phyloP scores from a whole-genome alignment of 2,797 vertebrate species.

The Gouania willdenowi region DNA sequence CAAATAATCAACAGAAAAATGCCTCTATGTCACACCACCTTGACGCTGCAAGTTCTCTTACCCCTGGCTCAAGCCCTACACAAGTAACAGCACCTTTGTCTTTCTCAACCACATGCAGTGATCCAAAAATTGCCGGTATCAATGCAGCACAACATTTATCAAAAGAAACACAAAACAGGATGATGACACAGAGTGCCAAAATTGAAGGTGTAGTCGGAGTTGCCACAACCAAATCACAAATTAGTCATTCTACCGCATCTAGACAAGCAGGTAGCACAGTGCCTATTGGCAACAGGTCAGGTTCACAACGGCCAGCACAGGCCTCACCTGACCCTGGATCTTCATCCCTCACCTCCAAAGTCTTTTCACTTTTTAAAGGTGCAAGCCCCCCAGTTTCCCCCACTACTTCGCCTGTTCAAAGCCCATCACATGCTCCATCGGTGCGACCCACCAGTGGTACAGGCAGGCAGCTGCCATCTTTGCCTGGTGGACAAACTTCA shows the following conservation, averaged over 20 bases:
- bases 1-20: conserved; percentile 48
- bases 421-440: conserved; percentile 78
- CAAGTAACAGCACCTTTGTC: conserved; percentile 89
- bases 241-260: conserved; percentile 57
- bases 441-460: conserved; percentile 39
- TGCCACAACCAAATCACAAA: conserved; percentile 65
- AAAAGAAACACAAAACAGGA: conserved; percentile 87
- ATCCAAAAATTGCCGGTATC: conserved; percentile 83
- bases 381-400: conserved; percentile 89
- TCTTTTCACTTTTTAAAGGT: conserved; percentile 84
- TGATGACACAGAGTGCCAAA: conserved; percentile 82
- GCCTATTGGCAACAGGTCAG: conserved; percentile 43
- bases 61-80: conserved; percentile 95
- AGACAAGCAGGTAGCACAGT: conserved; percentile 61
- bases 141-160: conserved; percentile 90
- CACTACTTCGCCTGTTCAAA: conserved; percentile 83
- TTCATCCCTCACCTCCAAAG: conserved; percentile 74
- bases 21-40: conserved; percentile 76
- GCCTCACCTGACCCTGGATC: conserved; percentile 61
- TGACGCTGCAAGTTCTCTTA: conserved; percentile 84
- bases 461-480: conserved; percentile 59
- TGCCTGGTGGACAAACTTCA: conserved; percentile 58
- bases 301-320: conserved; percentile 63
- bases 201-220: conserved; percentile 72
- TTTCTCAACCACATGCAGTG: conserved; percentile 78